Evolutionary conservation across 1,140 invertebrate genomes (phyloP), one percentile per base, ranked within the genome.

Genomic region (Megalopta genalis): DNA sequence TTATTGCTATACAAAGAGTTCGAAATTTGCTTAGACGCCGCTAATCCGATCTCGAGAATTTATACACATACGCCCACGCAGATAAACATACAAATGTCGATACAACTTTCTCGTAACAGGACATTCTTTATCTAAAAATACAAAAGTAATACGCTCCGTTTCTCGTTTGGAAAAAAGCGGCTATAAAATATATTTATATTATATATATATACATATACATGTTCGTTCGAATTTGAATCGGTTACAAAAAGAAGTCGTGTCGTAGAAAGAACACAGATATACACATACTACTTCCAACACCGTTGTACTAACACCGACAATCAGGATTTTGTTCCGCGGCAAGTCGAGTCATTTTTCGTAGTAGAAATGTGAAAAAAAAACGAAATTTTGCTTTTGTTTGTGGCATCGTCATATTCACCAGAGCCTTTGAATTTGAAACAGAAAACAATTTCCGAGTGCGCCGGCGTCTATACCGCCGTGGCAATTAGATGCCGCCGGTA

Each of bases 401-500:
- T 60, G 73, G 64, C 32, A 32, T 32, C 32, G 32, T 32, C 32
- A 32, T 66, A 84, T 77, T 77, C 64, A 52, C 14, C 60, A 60
- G 60, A 83, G 68, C 25, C 1, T 81, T 80, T 69, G 79, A 57
- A 52, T 72, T 81, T 82, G 80, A 60, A 78, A 67, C 86, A 96
- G 95, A 83, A 96, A 96, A 90, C 96, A 97, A 91, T 97, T 97
- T 89, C 95, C 96, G 23, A 93, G 95, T 4, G 94, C 95, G 16
- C 95, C 95, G 8, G 94, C 95, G 14, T 96, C 96, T 2, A 96
- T 97, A 79, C 96, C 96, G 37, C 93, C 95, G 14, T 97, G 96
- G 96, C 96, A 97, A 89, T 92, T 96, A 54, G 87, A 91, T 69
- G 81, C 90, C 62, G 79, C 90, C 21, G 89, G 86, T 78, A 90